Conservation (phyloP, 2,888 invertebrate genomes). For the Sceliomorpha sp. region DNA sequence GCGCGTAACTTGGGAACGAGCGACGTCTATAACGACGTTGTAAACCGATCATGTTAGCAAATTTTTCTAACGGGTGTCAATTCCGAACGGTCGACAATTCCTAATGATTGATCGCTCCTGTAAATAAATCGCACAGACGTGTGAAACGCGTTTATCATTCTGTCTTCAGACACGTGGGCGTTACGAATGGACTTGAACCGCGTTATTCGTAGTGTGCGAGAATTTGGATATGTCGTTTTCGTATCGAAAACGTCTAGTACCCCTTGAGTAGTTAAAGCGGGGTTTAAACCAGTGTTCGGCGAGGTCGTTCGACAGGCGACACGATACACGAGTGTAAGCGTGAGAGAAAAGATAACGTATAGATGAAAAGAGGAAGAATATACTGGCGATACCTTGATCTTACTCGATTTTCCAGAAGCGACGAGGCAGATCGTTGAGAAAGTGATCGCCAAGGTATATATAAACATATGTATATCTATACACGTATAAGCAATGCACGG, state of each 20-base stretch:
- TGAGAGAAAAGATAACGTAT: too few species aligned
- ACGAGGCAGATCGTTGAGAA: too few species aligned
- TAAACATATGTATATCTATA: too few species aligned
- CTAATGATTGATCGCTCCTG: slow-evolving; percentile 11
- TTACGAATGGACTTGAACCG: neutral
- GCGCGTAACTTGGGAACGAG: slow-evolving; percentile 10
- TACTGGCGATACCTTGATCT: too few species aligned
- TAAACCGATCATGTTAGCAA: slow-evolving; percentile 13
- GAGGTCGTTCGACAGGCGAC: slow-evolving; percentile 9
- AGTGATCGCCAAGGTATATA: too few species aligned
- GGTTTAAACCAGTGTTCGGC: slow-evolving; percentile 26
- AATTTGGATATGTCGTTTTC: slow-evolving; percentile 21
- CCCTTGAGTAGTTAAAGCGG: slow-evolving; percentile 5
- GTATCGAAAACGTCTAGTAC: slow-evolving; percentile 34
- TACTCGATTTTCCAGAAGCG: too few species aligned
- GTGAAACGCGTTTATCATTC: neutral
- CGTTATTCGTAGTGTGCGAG: slow-evolving; percentile 12
- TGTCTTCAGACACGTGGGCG: neutral
- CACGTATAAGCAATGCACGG: too few species aligned
- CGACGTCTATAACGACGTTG: slow-evolving; percentile 11
- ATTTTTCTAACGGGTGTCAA: slow-evolving; percentile 37
- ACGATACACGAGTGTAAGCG: neutral
- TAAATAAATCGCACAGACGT: too few species aligned
- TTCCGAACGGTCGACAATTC: slow-evolving; percentile 36
- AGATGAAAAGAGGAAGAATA: too few species aligned